phyloP scores from a whole-genome alignment of 2,888 invertebrate genomes.

The Drosophila barbarae region DNA sequence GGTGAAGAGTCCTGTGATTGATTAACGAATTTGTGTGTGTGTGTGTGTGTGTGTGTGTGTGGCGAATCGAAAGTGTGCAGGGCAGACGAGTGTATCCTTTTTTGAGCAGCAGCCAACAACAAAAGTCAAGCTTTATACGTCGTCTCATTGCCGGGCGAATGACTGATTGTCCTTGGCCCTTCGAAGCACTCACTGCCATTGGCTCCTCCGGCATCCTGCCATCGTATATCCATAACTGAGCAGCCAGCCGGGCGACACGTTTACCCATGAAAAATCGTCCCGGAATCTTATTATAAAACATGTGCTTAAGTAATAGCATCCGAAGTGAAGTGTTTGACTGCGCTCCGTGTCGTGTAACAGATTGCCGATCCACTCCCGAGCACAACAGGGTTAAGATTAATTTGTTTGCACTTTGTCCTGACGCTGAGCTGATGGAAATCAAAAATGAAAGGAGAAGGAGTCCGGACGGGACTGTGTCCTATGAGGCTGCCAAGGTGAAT shows the following conservation, averaged over 20 bases:
- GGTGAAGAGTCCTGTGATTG: constrained; percentile 14
- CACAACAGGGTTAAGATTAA: constrained; percentile 41
- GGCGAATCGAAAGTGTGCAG: background rate
- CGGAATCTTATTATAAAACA: constrained; percentile 71
- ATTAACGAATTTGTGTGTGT: constrained; percentile 30
- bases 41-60: constrained; percentile 14
- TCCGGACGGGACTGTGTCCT: background rate
- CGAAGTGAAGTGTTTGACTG: constrained; percentile 54
- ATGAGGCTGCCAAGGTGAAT: constrained; percentile 6
- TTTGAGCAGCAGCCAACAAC: constrained; percentile 21
- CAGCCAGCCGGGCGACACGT: constrained; percentile 59
- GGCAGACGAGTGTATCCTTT: constrained; percentile 17
- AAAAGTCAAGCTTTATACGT: constrained; percentile 38
- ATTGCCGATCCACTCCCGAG: constrained; percentile 52
- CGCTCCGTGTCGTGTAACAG: constrained; percentile 66
- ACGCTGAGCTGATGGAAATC: constrained; percentile 24
- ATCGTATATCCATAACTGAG: constrained; percentile 26
- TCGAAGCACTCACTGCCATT: constrained; percentile 8
- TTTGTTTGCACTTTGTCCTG: constrained; percentile 44
- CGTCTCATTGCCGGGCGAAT: constrained; percentile 42
- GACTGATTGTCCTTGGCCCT: constrained; percentile 45
- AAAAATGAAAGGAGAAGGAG: constrained; percentile 19
- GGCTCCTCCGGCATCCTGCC: background rate
- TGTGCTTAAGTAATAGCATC: constrained; percentile 73
- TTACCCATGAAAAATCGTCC: constrained; percentile 70